A percentile compares a stretch with the other conserved stretches of the same genome.
These are phyloP conservation scores for Malurus splendens DNA, from an alignment of 2,797 vertebrate species.

Conservation along the genomic window DNA sequence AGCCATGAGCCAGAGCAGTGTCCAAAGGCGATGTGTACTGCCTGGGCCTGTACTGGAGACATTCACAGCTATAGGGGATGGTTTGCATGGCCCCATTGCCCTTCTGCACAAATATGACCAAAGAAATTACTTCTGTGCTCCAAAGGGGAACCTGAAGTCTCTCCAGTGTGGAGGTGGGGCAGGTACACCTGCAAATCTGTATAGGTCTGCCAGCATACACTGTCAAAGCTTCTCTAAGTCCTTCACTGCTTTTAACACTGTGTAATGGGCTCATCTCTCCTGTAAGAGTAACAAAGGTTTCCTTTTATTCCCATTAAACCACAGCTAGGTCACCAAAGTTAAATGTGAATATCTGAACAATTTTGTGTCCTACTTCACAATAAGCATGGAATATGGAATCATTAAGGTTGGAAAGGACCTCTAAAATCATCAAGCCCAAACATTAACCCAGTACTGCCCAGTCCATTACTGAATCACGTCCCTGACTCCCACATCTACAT, in stretches of 20 bases:
- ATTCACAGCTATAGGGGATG: not conserved
- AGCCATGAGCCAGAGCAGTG: not conserved
- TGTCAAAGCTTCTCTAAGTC: not conserved
- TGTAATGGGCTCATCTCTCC: not conserved
- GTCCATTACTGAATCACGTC: not conserved
- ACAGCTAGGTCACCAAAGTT: not conserved
- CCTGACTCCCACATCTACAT: not conserved
- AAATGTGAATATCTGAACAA: not conserved
- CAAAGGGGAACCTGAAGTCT: not conserved
- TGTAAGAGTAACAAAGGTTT: not conserved
- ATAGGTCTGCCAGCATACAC: not conserved
- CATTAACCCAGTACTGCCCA: not conserved
- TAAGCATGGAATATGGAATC: not conserved
- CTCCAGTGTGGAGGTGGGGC: not conserved
- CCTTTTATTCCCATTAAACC: not conserved
- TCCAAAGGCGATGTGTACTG: fast-evolving
- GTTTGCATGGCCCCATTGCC: not conserved
- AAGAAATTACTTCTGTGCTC: not conserved
- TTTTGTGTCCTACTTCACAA: not conserved
- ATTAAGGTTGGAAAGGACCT: not conserved
- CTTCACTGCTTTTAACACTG: not conserved
- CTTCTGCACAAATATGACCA: not conserved
- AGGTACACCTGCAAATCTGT: not conserved
- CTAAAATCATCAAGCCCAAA: not conserved
- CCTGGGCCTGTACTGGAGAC: not conserved